phyloP scores from a whole-genome alignment of 2,888 invertebrate genomes.

The Pachycephus smyrnensis region DNA sequence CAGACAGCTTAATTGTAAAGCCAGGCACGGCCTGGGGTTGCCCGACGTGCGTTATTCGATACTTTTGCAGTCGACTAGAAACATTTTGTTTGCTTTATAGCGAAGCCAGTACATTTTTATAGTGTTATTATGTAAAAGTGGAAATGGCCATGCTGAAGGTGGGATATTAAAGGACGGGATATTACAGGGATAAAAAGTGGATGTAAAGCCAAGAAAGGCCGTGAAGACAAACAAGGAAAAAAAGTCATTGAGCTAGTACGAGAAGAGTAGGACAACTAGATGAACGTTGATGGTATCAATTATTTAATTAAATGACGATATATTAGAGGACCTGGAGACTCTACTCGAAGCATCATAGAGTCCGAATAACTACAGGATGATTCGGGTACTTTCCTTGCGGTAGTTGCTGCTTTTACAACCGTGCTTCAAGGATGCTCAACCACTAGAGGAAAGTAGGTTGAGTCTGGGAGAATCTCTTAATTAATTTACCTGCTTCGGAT shows the following conservation, averaged over 20 bases:
- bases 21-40: constrained; percentile 5
- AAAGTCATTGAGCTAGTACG: background rate
- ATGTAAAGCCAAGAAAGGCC: no score
- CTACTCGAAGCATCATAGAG: background rate
- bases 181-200: no score
- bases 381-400: background rate
- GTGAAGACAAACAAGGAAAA: background rate
- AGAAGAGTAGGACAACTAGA: background rate
- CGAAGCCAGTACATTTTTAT: constrained; percentile 43
- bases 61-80: constrained; percentile 31
- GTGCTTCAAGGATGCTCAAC: constrained; percentile 19
- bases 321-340: background rate
- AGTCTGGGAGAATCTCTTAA: constrained; percentile 34
- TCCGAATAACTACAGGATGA: background rate
- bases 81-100: constrained; percentile 50
- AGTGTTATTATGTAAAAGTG: constrained; percentile 46
- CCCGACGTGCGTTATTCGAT: constrained; percentile 12
- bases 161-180: no score
- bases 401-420: constrained; percentile 18
- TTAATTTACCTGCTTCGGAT: constrained; percentile 37
- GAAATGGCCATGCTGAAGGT: background rate
- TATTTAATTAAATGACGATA: background rate
- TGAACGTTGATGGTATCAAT: no score
- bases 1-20: constrained; percentile 19
- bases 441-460: constrained; percentile 33